Evolutionary conservation across 2,113 vertebrate species (phyloP).

Genomic region (Siphamia tubifer): DNA sequence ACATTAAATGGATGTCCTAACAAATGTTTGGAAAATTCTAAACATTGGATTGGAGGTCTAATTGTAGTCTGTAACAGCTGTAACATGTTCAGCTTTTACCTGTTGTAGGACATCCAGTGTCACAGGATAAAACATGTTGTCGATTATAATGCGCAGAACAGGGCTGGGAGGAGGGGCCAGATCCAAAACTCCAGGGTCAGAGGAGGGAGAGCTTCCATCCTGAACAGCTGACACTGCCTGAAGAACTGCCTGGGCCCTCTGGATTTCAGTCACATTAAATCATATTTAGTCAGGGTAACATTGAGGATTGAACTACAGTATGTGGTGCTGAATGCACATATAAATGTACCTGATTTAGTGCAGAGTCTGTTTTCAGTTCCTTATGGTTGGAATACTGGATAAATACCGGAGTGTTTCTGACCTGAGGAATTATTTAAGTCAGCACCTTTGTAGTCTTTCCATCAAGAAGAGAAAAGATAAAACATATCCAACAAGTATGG

Average conservation of each 20-base stretch:
- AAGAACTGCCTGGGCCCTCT: slow-evolving; percentile 96
- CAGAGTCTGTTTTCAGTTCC: slow-evolving; percentile 97
- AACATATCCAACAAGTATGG: neutral
- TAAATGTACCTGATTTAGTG: slow-evolving; percentile 85
- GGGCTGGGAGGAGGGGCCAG: slow-evolving; percentile 94
- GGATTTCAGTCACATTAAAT: neutral
- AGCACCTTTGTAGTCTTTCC: neutral
- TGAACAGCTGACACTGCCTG: slow-evolving; percentile 96
- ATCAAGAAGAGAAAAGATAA: neutral
- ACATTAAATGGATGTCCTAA: too few species aligned
- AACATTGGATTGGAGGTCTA: neutral
- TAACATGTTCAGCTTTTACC: slow-evolving; percentile 73
- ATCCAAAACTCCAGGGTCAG: slow-evolving; percentile 89
- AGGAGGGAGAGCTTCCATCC: slow-evolving; percentile 91
- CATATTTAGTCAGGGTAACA: neutral
- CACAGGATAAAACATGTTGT: slow-evolving; percentile 99
- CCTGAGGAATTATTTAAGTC: slow-evolving; percentile 78
- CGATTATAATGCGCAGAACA: slow-evolving; percentile 97
- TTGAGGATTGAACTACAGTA: neutral
- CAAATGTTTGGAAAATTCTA: neutral
- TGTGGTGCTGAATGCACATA: neutral
- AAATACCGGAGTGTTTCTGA: slow-evolving; percentile 95
- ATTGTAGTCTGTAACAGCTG: too few species aligned
- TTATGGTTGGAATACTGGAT: slow-evolving; percentile 99
- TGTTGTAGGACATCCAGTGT: slow-evolving; percentile 98